Evolutionary conservation across 2,888 invertebrate genomes (phyloP), one percentile per base, ranked within the genome.

Genomic region (Lasioglossum leucozonium): DNA sequence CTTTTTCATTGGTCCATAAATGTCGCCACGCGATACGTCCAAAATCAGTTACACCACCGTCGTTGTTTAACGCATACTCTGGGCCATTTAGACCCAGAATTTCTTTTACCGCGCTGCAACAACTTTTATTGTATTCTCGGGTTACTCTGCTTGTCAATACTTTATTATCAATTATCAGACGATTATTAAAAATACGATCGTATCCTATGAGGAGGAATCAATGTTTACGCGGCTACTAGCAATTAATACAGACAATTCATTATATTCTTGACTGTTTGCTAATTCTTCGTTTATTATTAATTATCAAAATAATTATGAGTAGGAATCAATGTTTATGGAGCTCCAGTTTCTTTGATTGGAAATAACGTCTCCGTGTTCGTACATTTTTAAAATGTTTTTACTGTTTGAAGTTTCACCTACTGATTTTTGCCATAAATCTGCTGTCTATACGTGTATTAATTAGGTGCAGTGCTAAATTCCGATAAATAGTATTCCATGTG

Each of bases 1-100:
- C 76, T 77, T 80, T 84, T 85, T 84, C 84, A 71, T 0, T 26
- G 58, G 26, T 6, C 26, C 58, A 75, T 72, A 85, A 84, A 58
- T n/a, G n/a, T n/a, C n/a, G 58, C 58, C 34, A 67, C 44, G 77
- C 77, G 77, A 84, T 72, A 80, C 40, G 67, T 62, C 73, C 58
- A 22, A 18, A 44, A 44, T 18, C 5, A 73, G 72, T 73, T 62
- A 30, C 44, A 22, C 40, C 34, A 62, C 72, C 47, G 79, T 22
- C 22, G 51, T 51, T 51, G 51, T 51, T 51, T 51, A n/a, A 51
- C 51, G 0, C 51, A 22, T n/a, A 51, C 51, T 51, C 10, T 51
- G 22, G 22, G 0, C 51, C n/a, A n/a, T 10, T 51, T 51, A 22
- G 10, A 51, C 22, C n/a, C 22, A 2, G n/a, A 51, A n/a, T 22